phyloP scores from a whole-genome alignment of 2,888 invertebrate species.

The Teleiodes luculella region DNA sequence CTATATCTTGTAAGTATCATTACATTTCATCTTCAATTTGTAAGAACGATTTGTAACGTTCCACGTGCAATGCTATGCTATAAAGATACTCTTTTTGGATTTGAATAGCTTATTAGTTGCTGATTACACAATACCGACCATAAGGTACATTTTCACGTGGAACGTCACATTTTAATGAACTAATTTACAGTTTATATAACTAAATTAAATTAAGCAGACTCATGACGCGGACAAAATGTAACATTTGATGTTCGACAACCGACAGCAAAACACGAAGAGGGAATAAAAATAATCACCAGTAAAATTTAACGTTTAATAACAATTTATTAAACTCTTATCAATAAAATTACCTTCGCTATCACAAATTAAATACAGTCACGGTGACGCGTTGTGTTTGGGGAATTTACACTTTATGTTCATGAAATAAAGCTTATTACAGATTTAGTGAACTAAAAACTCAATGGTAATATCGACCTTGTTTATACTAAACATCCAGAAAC shows the following conservation, averaged over 20 bases:
- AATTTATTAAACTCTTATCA: slow-evolving; percentile 70
- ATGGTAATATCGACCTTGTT: not conserved
- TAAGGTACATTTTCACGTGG: too few species aligned
- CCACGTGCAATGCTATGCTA: too few species aligned
- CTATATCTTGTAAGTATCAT: too few species aligned
- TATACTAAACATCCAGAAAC: not conserved
- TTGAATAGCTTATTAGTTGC: too few species aligned
- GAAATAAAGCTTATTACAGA: slow-evolving; percentile 33
- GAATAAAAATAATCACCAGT: slow-evolving; percentile 57
- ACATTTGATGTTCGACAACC: not conserved
- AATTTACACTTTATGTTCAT: slow-evolving; percentile 14
- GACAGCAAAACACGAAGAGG: slow-evolving; percentile 27
- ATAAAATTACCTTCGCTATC: slow-evolving; percentile 75
- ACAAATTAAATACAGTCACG: slow-evolving; percentile 68
- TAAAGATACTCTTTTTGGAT: too few species aligned
- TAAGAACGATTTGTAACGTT: too few species aligned
- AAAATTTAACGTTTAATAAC: slow-evolving; percentile 68
- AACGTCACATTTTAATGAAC: too few species aligned
- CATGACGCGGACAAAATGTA: not conserved
- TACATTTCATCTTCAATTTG: too few species aligned
- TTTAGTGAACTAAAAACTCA: slow-evolving; percentile 16
- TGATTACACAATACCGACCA: too few species aligned
- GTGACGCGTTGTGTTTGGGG: slow-evolving; percentile 22
- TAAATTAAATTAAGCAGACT: not conserved
- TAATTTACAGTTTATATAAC: too few species aligned